Evolutionary conservation across 2,113 vertebrate genomes (phyloP).

Genomic region (Poecilia latipinna): DNA sequence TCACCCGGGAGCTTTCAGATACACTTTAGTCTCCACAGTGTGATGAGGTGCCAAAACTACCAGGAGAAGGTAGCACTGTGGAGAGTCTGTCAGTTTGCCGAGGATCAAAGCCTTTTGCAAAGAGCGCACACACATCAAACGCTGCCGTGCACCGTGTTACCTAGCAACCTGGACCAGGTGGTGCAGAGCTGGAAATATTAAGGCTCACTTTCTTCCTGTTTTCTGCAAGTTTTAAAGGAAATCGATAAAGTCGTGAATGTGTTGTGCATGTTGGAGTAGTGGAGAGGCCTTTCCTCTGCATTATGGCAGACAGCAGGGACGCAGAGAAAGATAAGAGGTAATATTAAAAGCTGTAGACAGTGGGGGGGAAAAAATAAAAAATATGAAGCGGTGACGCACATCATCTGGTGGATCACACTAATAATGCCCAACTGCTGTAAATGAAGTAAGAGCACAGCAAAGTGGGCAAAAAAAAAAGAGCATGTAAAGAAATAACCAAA

Average conservation of each 20-base stretch:
- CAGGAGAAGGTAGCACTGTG: conserved; percentile 66
- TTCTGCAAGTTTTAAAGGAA: conserved; percentile 73
- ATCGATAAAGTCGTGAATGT: conserved; percentile 65
- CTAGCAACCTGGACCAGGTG: conserved; percentile 82
- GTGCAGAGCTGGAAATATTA: conserved; percentile 69
- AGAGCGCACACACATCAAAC: conserved; percentile 76
- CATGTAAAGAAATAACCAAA: background rate
- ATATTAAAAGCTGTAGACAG: conserved; percentile 57
- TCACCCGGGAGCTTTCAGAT: conserved; percentile 74
- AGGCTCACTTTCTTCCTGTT: conserved; percentile 70
- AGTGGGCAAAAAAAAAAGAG: background rate
- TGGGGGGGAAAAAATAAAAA: conserved; percentile 23
- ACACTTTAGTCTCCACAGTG: conserved; percentile 62
- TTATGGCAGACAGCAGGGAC: conserved; percentile 26
- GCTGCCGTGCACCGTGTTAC: conserved; percentile 73
- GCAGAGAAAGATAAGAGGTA: conserved; percentile 58
- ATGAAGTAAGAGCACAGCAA: conserved; percentile 19
- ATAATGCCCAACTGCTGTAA: conserved; percentile 50
- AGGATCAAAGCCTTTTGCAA: conserved; percentile 81
- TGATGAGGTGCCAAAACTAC: conserved; percentile 75
- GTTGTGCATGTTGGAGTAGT: conserved; percentile 41
- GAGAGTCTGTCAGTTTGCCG: conserved; percentile 69
- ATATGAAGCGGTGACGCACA: conserved; percentile 57
- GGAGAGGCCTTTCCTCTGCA: conserved; percentile 8
- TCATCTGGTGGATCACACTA: conserved; percentile 53